These are phyloP conservation scores for Fragum sueziense DNA, from an alignment of 2,888 invertebrate species.

Conservation along the genomic window DNA sequence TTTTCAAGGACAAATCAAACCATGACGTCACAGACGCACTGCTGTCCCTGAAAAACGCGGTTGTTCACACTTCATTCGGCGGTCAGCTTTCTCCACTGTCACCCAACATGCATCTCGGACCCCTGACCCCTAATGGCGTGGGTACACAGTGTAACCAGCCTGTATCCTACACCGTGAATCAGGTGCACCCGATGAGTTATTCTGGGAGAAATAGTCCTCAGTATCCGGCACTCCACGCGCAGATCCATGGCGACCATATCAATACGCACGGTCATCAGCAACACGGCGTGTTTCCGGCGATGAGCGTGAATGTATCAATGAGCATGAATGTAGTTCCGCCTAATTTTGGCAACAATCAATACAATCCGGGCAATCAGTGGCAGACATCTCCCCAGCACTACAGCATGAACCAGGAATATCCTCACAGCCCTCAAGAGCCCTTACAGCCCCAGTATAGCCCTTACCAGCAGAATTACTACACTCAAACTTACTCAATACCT, in stretches of 20 bases:
- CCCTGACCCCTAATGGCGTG: constrained; percentile 45
- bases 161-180: constrained; percentile 63
- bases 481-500: constrained; percentile 66
- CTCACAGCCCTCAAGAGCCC: constrained; percentile 65
- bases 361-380: constrained; percentile 68
- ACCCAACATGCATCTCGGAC: constrained; percentile 68
- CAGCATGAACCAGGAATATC: constrained; percentile 54
- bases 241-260: constrained; percentile 62
- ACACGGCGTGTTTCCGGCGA: constrained; percentile 88
- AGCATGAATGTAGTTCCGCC: constrained; percentile 94
- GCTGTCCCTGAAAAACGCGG: constrained; percentile 93
- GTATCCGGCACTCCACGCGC: constrained; percentile 61
- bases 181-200: constrained; percentile 64
- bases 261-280: constrained; percentile 56
- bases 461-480: constrained; percentile 61
- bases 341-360: constrained; percentile 65
- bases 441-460: constrained; percentile 65
- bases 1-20: constrained; percentile 79
- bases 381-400: constrained; percentile 58
- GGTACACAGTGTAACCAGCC: constrained; percentile 52
- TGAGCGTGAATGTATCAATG: constrained; percentile 99
- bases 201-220: constrained; percentile 63
- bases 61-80: constrained; percentile 88
- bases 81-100: constrained; percentile 82
- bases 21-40: constrained; percentile 93